These are phyloP conservation scores for Drosophila vallismaia DNA, from an alignment of 2,888 invertebrate species.

Conservation along the genomic window DNA sequence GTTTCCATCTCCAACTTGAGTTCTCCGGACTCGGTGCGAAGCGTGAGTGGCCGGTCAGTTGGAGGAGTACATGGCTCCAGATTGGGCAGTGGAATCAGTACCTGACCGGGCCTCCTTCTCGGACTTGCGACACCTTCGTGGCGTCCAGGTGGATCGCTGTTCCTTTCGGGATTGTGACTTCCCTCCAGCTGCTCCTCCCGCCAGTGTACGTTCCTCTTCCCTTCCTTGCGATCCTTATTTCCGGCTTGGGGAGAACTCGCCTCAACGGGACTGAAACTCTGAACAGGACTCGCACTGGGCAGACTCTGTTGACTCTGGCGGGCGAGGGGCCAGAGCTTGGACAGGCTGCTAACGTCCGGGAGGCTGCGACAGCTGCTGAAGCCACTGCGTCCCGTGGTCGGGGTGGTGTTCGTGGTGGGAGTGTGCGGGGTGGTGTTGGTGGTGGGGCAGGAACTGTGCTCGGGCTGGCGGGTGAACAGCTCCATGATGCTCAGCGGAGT, in stretches of 20 bases:
- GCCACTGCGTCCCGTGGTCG: constrained; percentile 5
- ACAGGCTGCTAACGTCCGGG: constrained; percentile 33
- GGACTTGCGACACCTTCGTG: not conserved
- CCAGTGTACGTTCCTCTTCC: constrained; percentile 49
- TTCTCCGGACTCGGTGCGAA: not conserved
- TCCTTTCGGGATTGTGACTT: not conserved
- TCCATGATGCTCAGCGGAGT: constrained; percentile 51
- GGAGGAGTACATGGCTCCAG: constrained; percentile 22
- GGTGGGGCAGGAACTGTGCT: not conserved
- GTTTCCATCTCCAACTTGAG: not conserved
- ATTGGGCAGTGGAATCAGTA: constrained; percentile 32
- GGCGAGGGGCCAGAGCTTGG: not conserved
- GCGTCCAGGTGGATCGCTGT: not conserved
- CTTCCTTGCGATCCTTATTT: not conserved
- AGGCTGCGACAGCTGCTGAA: constrained; percentile 38
- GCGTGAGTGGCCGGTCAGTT: not conserved
- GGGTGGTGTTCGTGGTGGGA: not conserved
- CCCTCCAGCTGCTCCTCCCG: constrained; percentile 4
- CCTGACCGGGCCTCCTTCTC: constrained; percentile 14
- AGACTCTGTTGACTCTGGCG: not conserved
- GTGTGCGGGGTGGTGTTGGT: not conserved
- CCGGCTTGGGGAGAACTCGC: not conserved
- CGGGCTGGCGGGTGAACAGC: constrained; percentile 30
- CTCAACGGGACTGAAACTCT: not conserved
- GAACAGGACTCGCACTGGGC: not conserved